Evolutionary conservation across 2,797 vertebrate genomes (phyloP).

Genomic region (Streptopelia turtur): DNA sequence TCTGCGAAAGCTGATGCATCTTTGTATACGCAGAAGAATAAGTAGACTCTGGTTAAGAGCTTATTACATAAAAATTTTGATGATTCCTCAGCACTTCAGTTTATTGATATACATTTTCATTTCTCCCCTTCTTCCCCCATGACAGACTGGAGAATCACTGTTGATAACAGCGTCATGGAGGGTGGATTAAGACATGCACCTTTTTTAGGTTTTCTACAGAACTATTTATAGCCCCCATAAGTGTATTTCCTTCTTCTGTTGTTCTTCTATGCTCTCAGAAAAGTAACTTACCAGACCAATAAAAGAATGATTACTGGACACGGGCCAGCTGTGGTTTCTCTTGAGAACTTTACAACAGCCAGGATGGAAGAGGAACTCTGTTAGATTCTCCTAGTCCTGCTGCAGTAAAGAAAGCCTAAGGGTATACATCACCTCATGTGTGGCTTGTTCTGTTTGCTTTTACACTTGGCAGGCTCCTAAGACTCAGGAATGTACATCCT

Average conservation of each 20-base stretch:
- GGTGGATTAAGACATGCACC: neutral
- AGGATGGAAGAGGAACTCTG: neutral
- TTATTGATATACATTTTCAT: neutral
- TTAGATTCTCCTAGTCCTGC: neutral
- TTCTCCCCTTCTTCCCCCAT: neutral
- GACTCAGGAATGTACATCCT: neutral
- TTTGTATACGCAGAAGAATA: neutral
- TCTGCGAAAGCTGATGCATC: neutral
- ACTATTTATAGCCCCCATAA: neutral
- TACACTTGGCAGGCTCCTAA: constrained; percentile 57
- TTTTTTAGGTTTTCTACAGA: constrained; percentile 24
- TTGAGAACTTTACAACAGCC: constrained; percentile 16
- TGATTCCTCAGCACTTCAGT: neutral
- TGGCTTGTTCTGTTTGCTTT: constrained; percentile 53
- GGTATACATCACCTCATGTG: constrained; percentile 44
- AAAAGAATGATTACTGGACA: constrained; percentile 58
- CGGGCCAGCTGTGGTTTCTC: constrained; percentile 38
- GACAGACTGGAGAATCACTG: neutral
- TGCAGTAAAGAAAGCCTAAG: constrained; percentile 49
- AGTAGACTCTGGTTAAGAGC: neutral
- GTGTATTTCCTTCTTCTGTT: constrained; percentile 2
- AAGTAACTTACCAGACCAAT: constrained; percentile 33
- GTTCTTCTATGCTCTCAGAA: neutral
- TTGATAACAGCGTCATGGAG: accelerated
- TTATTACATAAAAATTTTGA: neutral